Evolutionary conservation across 2,797 vertebrate genomes (phyloP), one percentile per base, ranked within the genome.

Genomic region (Pseudomugil tenellus): DNA sequence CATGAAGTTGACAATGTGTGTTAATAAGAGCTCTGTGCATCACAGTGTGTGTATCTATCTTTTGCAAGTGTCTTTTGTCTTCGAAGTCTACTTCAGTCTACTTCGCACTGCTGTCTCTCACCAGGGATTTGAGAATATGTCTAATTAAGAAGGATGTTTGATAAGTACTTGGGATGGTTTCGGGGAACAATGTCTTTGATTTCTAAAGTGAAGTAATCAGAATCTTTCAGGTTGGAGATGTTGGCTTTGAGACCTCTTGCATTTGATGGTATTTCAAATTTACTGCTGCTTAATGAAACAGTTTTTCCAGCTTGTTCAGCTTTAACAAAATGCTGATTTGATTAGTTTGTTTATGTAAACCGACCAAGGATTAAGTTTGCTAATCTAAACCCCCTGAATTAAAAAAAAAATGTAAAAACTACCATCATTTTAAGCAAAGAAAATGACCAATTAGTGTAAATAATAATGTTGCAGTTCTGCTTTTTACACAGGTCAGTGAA

Each of bases 221-320:
- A 1, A 26, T 43, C 52, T 81, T 79, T 74, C 32, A 76, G 67
- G 37, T 71, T 58, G 76, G 58, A 81, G 79, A 69, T 81, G 77
- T 70, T 61, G 52, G 16, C 31, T 75, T 78, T 76, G 56, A 78
- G 56, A 62, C 26, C 7, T 26, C 41, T 32, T 28, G 58, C 10
- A 19, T 67, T 80, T 77, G 73, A 83, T 77, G 61, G 34, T 72
- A 35, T 21, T 61, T 56, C 74, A 28, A 71, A 81, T 62, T 65
- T 77, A 74, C 66, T 70, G 67, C 48, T 49, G 23, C 57, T 59
- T 72, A 43, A 68, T 84, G 77, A 73, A 66, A 26, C 2, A 23
- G 14, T 59, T 63, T 60, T 63, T 58, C 23, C 39, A 19, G 60
- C 54, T 34, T 49, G 52, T 63, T 59, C 37, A 23, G 11, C 62